Conservation (phyloP, 2,113 vertebrate species). For the Tretioscincus oriximinensis region DNA sequence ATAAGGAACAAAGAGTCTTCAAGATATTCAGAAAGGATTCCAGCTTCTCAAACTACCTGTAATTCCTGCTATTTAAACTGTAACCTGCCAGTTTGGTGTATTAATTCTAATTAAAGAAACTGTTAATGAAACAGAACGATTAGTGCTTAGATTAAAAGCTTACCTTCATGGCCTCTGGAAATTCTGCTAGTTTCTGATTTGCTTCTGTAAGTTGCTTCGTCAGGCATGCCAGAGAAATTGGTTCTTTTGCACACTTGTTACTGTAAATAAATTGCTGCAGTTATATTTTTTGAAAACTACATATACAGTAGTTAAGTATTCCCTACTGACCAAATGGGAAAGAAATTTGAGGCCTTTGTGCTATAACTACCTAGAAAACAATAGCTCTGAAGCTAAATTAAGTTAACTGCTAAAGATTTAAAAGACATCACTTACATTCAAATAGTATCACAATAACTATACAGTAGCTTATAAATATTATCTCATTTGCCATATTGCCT, state of each 20-base stretch:
- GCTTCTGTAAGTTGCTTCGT: constrained; percentile 78
- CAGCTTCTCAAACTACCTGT: not conserved
- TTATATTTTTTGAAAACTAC: not conserved
- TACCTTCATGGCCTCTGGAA: constrained; percentile 79
- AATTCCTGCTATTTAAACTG: not conserved
- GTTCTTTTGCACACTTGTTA: constrained; percentile 62
- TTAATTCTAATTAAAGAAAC: not conserved
- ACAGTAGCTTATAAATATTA: not conserved
- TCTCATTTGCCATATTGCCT: too few species aligned
- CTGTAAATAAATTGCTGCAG: constrained; percentile 54
- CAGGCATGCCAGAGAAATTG: constrained; percentile 77
- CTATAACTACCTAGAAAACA: not conserved
- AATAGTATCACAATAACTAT: not conserved
- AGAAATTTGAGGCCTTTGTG: not conserved
- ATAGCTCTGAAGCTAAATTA: not conserved
- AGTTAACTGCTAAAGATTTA: not conserved
- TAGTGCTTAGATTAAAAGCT: constrained; percentile 12
- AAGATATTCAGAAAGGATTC: not conserved
- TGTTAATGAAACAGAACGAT: not conserved
- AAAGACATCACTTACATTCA: not conserved
- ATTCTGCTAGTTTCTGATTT: constrained; percentile 76
- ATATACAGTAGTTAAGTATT: not conserved
- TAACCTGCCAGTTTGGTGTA: not conserved
- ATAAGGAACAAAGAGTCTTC: not conserved
- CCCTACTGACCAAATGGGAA: not conserved